Percentiles rank a stretch among this genome's conserved stretches.
Conservation (phyloP, 2,797 vertebrate species). For the Hoplostethus atlanticus region DNA sequence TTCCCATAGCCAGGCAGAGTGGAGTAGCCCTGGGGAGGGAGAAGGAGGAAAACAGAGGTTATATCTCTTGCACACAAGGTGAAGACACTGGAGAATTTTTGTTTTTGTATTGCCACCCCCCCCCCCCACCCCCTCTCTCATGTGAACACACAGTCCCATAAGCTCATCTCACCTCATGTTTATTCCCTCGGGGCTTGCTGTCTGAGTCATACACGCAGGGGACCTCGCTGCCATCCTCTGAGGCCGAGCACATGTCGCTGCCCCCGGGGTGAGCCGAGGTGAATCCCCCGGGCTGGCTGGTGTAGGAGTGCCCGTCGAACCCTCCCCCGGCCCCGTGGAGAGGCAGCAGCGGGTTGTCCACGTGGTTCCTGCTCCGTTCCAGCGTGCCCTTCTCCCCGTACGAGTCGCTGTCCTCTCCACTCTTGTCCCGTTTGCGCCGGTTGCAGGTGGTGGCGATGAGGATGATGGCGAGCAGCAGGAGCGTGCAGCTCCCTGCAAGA, state of each 20-base stretch:
- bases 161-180: slow-evolving; percentile 88
- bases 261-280: slow-evolving; percentile 84
- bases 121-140: background rate
- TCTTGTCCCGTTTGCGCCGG: slow-evolving; percentile 89
- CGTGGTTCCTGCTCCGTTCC: slow-evolving; percentile 85
- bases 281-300: slow-evolving; percentile 87
- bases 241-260: slow-evolving; percentile 87
- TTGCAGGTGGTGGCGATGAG: slow-evolving; percentile 97
- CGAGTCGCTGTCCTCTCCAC: slow-evolving; percentile 80
- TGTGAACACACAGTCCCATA: slow-evolving; percentile 12
- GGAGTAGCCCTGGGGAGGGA: slow-evolving; percentile 85
- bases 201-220: slow-evolving; percentile 90
- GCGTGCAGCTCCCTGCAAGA: slow-evolving; percentile 95
- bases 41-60: slow-evolving; percentile 35
- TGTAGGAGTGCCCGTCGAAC: slow-evolving; percentile 91
- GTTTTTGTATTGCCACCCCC: background rate
- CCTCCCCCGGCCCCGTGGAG: slow-evolving; percentile 72
- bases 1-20: slow-evolving; percentile 89
- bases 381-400: slow-evolving; percentile 87
- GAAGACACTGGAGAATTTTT: background rate
- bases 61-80: slow-evolving; percentile 25
- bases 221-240: slow-evolving; percentile 87
- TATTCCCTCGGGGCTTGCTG: slow-evolving; percentile 86
- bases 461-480: slow-evolving; percentile 95
- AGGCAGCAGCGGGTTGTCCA: slow-evolving; percentile 84